Evolutionary conservation across 1,140 invertebrate species (phyloP).

Genomic region (Campoletis sonorensis): DNA sequence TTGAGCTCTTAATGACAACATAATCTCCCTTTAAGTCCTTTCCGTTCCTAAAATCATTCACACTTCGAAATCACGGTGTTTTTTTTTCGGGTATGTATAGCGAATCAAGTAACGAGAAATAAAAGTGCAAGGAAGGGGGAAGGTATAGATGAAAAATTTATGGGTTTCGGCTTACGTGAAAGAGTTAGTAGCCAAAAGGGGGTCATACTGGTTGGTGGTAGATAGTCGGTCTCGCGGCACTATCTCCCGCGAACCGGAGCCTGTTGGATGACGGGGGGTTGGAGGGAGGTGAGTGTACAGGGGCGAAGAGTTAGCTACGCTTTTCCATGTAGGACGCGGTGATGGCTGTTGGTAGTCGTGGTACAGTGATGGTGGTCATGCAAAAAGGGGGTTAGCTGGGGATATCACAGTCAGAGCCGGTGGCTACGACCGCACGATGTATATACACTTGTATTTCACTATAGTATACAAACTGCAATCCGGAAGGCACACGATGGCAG

Average conservation of each 20-base stretch:
- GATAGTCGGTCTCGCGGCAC: constrained; percentile 40
- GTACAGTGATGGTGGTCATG: constrained; percentile 20
- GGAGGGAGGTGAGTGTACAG: constrained; percentile 46
- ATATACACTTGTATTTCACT: constrained; percentile 14
- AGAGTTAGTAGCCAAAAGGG: background rate
- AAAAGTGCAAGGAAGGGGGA: too few relatives aligned
- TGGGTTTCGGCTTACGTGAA: constrained; percentile 21
- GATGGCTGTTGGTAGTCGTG: background rate
- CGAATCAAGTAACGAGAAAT: too few relatives aligned
- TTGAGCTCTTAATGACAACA: too few relatives aligned
- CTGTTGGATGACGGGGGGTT: constrained; percentile 46
- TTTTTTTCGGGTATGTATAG: too few relatives aligned
- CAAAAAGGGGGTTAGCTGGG: constrained; percentile 7
- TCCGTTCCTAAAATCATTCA: too few relatives aligned
- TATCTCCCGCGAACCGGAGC: constrained; percentile 47
- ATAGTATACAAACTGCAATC: constrained; percentile 49
- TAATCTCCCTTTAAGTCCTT: too few relatives aligned
- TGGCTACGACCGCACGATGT: constrained; percentile 3
- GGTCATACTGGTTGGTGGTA: constrained; percentile 20
- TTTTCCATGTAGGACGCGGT: background rate
- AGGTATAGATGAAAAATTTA: constrained; percentile 37
- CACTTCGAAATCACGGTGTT: too few relatives aligned
- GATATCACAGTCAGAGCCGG: background rate
- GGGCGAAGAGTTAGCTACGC: constrained; percentile 21
- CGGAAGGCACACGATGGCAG: constrained; percentile 65